Conservation (phyloP, 2,888 invertebrate species). For the Spatulosminthurus flaviceps region DNA sequence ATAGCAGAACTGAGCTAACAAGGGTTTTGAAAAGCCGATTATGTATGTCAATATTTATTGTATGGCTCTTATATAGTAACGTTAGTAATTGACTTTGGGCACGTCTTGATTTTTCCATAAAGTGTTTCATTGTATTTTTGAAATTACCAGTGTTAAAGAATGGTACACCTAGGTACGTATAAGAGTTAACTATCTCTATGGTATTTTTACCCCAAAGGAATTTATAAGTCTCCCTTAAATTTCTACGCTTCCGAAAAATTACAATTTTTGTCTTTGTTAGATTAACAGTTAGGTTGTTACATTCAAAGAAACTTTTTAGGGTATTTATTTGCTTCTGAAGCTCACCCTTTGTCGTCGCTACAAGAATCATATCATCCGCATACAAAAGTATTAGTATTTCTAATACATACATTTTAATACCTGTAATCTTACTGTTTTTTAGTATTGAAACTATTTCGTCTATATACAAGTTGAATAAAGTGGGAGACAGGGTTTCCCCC, state of each 20-base stretch:
- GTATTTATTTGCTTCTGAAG: neutral
- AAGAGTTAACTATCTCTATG: neutral
- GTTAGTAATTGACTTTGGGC: neutral
- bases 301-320: neutral
- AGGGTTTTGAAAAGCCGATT: neutral
- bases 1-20: neutral
- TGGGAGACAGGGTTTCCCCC: constrained; percentile 9
- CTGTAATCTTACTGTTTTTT: neutral
- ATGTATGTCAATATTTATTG: neutral
- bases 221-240: neutral
- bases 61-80: neutral
- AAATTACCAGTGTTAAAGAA: neutral
- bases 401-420: neutral
- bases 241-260: neutral
- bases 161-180: neutral
- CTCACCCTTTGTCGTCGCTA: neutral
- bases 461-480: neutral
- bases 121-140: neutral
- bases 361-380: neutral
- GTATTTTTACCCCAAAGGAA: neutral
- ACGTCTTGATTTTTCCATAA: neutral
- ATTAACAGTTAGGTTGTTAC: neutral
- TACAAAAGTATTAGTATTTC: neutral
- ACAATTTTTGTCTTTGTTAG: neutral
- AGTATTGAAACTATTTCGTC: neutral